Conservation (phyloP, 2,888 invertebrate genomes). For the Atrina japonica region DNA sequence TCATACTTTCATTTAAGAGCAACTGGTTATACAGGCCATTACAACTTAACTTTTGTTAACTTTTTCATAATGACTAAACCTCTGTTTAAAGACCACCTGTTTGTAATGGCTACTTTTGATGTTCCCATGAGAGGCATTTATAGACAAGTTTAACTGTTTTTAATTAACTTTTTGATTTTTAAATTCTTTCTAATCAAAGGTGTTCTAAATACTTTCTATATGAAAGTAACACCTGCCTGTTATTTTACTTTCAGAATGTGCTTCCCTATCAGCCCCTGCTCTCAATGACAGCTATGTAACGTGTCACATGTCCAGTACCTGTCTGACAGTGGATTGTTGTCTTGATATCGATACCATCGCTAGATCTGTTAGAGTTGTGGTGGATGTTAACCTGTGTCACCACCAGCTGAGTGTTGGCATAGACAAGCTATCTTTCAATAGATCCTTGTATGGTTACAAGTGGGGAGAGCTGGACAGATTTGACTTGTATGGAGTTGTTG, state of each 20-base stretch:
- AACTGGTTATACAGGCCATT: too few relatives aligned
- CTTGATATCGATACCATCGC: conserved; percentile 33
- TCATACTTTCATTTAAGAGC: too few relatives aligned
- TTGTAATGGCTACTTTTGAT: too few relatives aligned
- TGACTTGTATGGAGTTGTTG: conserved; percentile 28
- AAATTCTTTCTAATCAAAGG: too few relatives aligned
- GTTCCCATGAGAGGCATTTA: too few relatives aligned
- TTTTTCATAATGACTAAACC: too few relatives aligned
- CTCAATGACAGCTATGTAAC: conserved; percentile 13
- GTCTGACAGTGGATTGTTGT: conserved; percentile 54
- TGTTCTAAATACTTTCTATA: too few relatives aligned
- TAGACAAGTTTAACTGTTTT: too few relatives aligned
- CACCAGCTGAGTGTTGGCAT: conserved; percentile 47
- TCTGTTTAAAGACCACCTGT: too few relatives aligned
- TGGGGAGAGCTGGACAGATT: conserved; percentile 19
- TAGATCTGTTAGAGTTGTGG: conserved; percentile 36
- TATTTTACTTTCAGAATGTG: conserved; percentile 21
- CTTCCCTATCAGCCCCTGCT: background rate
- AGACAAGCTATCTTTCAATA: conserved; percentile 36
- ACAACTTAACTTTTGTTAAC: too few relatives aligned
- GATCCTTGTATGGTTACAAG: conserved; percentile 38
- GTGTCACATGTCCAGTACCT: conserved; percentile 44
- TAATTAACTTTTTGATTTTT: too few relatives aligned
- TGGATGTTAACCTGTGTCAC: conserved; percentile 46
- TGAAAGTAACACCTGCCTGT: too few relatives aligned